A percentile compares a stretch with the other conserved stretches of the same genome.
phyloP scores from a whole-genome alignment of 2,797 vertebrate genomes.

The Acanthornis magna region DNA sequence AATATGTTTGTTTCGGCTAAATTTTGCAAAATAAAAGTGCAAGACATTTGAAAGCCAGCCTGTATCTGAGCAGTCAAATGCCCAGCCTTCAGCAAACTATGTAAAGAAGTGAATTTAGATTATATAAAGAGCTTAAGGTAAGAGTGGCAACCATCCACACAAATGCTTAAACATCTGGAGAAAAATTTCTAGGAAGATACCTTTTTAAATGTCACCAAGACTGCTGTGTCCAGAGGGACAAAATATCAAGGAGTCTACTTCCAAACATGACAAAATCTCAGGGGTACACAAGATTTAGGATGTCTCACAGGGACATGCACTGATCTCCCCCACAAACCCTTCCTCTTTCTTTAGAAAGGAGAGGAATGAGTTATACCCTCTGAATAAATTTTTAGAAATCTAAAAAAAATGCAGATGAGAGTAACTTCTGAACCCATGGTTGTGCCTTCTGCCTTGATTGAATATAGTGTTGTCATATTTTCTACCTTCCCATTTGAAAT shows the following conservation, averaged over 20 bases:
- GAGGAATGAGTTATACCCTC: neutral
- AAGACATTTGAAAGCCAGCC: neutral
- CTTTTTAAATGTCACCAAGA: neutral
- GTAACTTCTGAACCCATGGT: neutral
- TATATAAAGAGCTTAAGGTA: neutral
- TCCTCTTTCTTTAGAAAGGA: neutral
- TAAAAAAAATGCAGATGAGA: neutral
- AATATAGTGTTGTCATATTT: neutral
- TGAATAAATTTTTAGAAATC: neutral
- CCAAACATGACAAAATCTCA: neutral
- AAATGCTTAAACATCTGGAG: neutral
- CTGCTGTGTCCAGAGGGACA: neutral
- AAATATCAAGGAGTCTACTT: neutral
- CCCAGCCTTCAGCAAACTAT: neutral
- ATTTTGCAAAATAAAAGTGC: neutral
- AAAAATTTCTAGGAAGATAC: neutral
- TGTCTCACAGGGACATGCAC: neutral
- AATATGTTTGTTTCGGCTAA: neutral
- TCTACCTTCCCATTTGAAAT: neutral
- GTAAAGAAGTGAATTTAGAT: neutral
- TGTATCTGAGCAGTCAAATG: neutral
- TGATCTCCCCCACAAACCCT: neutral
- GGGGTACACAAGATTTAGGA: neutral
- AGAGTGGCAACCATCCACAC: neutral
- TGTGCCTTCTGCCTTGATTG: neutral